These are phyloP conservation scores for Erythrocebus patas DNA, from an alignment of 2,113 vertebrate species.

Conservation along the genomic window DNA sequence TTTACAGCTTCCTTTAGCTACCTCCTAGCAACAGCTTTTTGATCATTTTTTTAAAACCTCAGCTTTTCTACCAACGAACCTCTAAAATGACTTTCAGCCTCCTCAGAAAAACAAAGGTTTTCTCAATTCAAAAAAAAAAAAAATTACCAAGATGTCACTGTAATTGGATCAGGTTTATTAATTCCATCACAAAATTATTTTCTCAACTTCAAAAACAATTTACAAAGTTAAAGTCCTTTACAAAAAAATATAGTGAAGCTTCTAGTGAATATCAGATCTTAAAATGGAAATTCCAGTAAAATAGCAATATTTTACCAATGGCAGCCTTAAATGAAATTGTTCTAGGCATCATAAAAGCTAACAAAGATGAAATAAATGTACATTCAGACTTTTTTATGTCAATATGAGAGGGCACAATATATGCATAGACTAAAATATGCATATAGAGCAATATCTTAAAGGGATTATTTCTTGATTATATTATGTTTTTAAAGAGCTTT, in stretches of 20 bases:
- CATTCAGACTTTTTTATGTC: background rate
- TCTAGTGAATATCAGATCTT: background rate
- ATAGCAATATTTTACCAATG: background rate
- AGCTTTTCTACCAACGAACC: background rate
- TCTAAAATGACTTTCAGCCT: background rate
- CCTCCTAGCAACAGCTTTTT: background rate
- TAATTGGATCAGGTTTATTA: background rate
- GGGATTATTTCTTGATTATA: background rate
- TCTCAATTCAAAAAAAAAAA: background rate
- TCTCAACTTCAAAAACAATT: background rate
- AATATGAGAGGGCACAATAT: background rate
- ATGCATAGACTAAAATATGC: background rate
- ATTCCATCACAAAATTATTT: background rate
- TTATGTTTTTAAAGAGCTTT: background rate
- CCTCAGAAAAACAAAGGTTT: background rate
- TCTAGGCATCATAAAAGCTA: background rate
- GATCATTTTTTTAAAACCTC: background rate
- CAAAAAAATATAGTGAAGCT: background rate
- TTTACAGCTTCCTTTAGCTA: background rate
- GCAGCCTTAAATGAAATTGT: background rate
- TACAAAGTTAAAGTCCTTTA: constrained; percentile 4
- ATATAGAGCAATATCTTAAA: background rate
- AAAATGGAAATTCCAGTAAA: background rate
- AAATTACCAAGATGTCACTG: background rate
- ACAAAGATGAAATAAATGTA: background rate